Conservation (phyloP, 2,113 vertebrate genomes). For the Cyanistes caeruleus region DNA sequence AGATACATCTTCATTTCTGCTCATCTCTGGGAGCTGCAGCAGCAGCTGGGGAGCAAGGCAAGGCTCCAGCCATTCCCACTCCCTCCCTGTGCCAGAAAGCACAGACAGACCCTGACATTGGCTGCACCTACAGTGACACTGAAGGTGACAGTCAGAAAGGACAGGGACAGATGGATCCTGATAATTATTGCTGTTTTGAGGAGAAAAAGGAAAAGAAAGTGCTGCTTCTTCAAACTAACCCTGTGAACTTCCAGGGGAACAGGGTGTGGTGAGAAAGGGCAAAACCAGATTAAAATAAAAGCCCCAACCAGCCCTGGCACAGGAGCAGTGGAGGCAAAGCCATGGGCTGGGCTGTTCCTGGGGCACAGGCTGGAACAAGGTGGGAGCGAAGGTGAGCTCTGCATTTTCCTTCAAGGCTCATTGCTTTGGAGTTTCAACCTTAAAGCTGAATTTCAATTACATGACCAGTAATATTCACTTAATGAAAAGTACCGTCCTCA, state of each 20-base stretch:
- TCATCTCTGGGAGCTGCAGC: neutral
- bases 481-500: neutral
- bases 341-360: accelerated
- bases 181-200: neutral
- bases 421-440: neutral
- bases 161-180: neutral
- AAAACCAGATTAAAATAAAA: neutral
- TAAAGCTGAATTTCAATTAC: constrained; percentile 13
- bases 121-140: accelerated
- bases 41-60: neutral
- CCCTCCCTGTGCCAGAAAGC: accelerated
- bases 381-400: neutral
- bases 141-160: neutral
- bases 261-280: neutral
- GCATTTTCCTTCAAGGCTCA: constrained; percentile 35
- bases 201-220: neutral
- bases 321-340: neutral
- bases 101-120: accelerated
- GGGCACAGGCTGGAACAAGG: neutral
- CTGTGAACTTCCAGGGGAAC: neutral
- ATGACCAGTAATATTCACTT: neutral
- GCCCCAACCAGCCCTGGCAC: neutral
- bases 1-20: constrained; percentile 33
- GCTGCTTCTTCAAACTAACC: neutral
- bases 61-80: neutral